Conservation (phyloP, 2,113 vertebrate species). For the Scatophagus argus region DNA sequence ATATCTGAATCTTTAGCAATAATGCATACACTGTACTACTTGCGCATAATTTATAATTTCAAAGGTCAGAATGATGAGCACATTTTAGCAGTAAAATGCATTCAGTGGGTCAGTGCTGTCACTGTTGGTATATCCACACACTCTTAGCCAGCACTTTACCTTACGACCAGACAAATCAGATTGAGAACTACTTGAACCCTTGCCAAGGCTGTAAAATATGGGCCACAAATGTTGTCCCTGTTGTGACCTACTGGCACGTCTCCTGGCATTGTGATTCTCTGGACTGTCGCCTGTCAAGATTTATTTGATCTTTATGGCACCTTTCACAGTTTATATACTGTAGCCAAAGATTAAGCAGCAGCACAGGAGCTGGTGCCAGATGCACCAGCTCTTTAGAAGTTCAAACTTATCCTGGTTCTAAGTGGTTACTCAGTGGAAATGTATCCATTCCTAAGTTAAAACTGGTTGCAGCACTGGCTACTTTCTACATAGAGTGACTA, state of each 20-base stretch:
- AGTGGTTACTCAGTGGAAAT: background rate
- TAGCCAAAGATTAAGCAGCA: conserved; percentile 59
- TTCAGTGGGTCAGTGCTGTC: conserved; percentile 59
- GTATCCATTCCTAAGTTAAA: background rate
- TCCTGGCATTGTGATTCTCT: conserved; percentile 70
- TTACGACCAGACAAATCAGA: conserved; percentile 61
- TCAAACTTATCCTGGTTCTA: background rate
- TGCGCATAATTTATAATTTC: conserved; percentile 62
- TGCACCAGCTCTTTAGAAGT: background rate
- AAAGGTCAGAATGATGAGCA: conserved; percentile 56
- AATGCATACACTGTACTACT: conserved; percentile 32
- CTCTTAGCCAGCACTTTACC: conserved; percentile 58
- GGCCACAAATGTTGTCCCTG: conserved; percentile 72
- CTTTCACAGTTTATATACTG: conserved; percentile 65
- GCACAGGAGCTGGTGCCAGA: conserved; percentile 1
- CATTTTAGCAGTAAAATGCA: conserved; percentile 45
- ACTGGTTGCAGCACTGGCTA: background rate
- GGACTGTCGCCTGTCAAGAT: conserved; percentile 65
- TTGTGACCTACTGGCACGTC: conserved; percentile 69
- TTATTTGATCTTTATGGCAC: conserved; percentile 77
- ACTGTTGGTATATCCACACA: conserved; percentile 44
- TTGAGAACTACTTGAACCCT: conserved; percentile 52
- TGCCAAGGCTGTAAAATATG: conserved; percentile 75
- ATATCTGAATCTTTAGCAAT: conserved; percentile 5
- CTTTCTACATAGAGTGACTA: background rate